Percentiles rank a stretch among this genome's conserved stretches.
phyloP scores from a whole-genome alignment of 2,113 vertebrate genomes.

The Lanius collurio region DNA sequence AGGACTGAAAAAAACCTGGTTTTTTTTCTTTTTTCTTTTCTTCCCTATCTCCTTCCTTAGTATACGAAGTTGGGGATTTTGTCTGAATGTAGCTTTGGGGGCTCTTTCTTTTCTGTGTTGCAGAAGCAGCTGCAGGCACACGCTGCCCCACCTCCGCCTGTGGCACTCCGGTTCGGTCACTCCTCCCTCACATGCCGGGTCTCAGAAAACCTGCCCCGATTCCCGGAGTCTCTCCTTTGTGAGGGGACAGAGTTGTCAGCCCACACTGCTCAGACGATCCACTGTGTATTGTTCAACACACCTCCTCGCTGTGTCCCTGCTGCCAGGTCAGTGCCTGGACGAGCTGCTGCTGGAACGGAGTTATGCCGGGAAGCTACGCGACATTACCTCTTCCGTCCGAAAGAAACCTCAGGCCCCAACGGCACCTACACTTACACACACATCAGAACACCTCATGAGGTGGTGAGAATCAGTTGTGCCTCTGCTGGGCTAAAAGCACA shows the following conservation, averaged over 20 bases:
- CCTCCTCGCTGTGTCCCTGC: not conserved
- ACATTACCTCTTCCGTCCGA: not conserved
- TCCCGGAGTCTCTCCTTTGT: not conserved
- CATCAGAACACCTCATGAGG: accelerated
- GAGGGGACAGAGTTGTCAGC: not conserved
- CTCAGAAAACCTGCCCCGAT: not conserved
- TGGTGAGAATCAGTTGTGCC: accelerated
- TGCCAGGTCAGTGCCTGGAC: not conserved
- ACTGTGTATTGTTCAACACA: accelerated
- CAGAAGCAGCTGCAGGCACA: not conserved
- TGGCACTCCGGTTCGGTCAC: accelerated
- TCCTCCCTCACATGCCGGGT: accelerated
- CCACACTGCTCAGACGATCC: too few relatives aligned
- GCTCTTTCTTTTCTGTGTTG: not conserved
- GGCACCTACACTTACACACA: accelerated
- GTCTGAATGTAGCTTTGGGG: not conserved
- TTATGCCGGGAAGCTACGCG: not conserved
- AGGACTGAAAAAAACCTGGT: not conserved
- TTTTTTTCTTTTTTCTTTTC: not conserved
- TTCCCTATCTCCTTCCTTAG: not conserved
- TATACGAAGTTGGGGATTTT: not conserved
- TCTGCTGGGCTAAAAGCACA: not conserved
- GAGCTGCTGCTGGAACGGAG: not conserved
- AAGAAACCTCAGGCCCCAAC: not conserved
- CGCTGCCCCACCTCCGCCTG: accelerated